These are phyloP conservation scores for Tenthredo amoena DNA, from an alignment of 2,888 invertebrate genomes.

Conservation along the genomic window DNA sequence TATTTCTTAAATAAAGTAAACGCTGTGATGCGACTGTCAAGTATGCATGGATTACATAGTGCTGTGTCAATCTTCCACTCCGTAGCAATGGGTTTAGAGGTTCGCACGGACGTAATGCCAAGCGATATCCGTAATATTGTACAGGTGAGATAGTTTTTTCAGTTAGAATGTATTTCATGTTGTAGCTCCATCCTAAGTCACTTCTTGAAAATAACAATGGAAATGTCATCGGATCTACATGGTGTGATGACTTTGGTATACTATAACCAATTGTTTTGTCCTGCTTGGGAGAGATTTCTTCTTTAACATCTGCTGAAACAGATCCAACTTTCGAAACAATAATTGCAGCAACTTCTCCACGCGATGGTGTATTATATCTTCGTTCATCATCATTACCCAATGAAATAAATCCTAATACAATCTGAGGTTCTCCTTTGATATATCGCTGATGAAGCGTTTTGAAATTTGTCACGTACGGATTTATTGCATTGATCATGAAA, in stretches of 20 bases:
- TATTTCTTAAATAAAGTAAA: background rate
- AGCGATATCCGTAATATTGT: background rate
- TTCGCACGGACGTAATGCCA: background rate
- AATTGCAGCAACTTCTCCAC: background rate
- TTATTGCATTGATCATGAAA: background rate
- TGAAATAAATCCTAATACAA: background rate
- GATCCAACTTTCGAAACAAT: background rate
- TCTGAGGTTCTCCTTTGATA: no score
- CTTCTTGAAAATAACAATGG: constrained; percentile 1
- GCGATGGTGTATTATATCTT: background rate
- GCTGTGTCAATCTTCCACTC: background rate
- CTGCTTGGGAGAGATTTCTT: background rate
- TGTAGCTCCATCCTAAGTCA: constrained; percentile 9
- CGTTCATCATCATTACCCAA: background rate
- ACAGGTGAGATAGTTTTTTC: no score
- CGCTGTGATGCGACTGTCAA: constrained; percentile 16
- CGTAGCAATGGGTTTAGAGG: background rate
- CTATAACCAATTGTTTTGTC: background rate
- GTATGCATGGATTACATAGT: constrained; percentile 9
- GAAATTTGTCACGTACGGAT: no score
- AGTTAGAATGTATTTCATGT: background rate
- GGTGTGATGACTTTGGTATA: constrained; percentile 15
- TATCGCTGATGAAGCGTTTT: no score
- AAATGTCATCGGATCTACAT: background rate
- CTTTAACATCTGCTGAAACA: background rate